phyloP scores from a whole-genome alignment of 2,797 vertebrate genomes.

The Ctenosaura bakeri region DNA sequence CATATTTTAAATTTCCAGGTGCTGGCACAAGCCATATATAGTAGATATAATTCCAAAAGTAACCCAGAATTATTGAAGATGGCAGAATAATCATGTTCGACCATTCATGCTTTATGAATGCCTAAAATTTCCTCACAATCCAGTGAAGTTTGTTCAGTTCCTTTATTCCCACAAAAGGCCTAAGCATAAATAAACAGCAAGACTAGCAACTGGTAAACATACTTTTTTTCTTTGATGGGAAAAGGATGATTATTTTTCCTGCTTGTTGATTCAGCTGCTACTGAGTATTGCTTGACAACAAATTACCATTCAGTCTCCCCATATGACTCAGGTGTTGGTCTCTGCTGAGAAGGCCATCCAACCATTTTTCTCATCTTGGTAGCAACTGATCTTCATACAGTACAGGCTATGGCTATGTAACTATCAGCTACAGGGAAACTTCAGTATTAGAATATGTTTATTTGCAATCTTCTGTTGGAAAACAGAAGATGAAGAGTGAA shows the following conservation, averaged over 20 bases:
- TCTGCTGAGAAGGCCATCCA: neutral
- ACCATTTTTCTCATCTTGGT: neutral
- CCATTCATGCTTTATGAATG: neutral
- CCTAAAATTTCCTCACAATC: neutral
- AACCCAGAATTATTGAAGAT: too few relatives aligned
- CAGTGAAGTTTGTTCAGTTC: neutral
- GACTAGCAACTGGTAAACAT: neutral
- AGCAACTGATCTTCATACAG: neutral
- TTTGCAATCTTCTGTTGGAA: neutral
- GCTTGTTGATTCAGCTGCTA: constrained; percentile 64
- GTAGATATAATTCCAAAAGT: neutral
- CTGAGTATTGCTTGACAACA: constrained; percentile 35
- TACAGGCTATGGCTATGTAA: too few relatives aligned
- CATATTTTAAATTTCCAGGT: neutral
- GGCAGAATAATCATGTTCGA: neutral
- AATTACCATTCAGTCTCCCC: constrained; percentile 25
- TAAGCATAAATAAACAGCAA: neutral
- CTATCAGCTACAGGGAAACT: neutral
- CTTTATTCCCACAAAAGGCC: neutral
- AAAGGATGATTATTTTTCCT: neutral
- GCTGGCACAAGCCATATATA: neutral
- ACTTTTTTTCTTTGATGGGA: constrained; percentile 18
- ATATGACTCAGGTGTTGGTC: constrained; percentile 56
- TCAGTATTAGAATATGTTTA: neutral
- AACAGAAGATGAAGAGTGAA: too few relatives aligned